Percentiles rank a stretch among this genome's conserved stretches.
phyloP scores from a whole-genome alignment of 2,797 vertebrate species.

The Synaphobranchus kaupii region DNA sequence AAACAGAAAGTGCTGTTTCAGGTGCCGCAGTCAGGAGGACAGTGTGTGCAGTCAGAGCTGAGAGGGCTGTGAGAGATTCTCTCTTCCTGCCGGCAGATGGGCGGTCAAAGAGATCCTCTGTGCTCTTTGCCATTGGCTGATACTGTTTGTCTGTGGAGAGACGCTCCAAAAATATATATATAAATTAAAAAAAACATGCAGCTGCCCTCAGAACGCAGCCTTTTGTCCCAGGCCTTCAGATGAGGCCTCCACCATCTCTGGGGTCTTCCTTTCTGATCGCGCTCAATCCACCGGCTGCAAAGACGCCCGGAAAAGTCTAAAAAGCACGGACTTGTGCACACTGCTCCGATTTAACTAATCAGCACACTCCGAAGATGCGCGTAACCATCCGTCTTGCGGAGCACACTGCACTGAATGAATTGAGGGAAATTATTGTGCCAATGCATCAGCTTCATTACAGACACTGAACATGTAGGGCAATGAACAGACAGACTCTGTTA shows the following conservation, averaged over 20 bases:
- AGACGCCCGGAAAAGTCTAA: background rate
- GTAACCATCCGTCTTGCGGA: too few relatives aligned
- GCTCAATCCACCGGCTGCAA: background rate
- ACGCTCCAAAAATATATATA: background rate
- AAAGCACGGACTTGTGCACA: background rate
- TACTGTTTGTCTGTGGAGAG: background rate
- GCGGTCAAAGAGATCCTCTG: constrained; percentile 5
- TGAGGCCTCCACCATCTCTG: background rate
- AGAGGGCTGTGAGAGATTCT: background rate
- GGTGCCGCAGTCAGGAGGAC: background rate
- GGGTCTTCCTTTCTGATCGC: background rate
- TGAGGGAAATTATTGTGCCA: background rate
- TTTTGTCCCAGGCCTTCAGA: background rate
- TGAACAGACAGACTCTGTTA: background rate
- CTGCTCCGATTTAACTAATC: background rate
- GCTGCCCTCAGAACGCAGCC: background rate
- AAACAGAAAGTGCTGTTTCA: background rate
- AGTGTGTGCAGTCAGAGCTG: background rate
- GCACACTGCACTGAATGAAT: background rate
- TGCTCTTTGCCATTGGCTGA: background rate
- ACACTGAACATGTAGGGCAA: background rate
- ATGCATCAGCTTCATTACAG: background rate
- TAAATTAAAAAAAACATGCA: background rate
- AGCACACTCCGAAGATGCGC: too few relatives aligned
- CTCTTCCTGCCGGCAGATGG: constrained; percentile 15